Percentiles rank a stretch among this genome's conserved stretches.
These are phyloP conservation scores for Decapterus maruadsi DNA, from an alignment of 2,797 vertebrate species.

Conservation along the genomic window DNA sequence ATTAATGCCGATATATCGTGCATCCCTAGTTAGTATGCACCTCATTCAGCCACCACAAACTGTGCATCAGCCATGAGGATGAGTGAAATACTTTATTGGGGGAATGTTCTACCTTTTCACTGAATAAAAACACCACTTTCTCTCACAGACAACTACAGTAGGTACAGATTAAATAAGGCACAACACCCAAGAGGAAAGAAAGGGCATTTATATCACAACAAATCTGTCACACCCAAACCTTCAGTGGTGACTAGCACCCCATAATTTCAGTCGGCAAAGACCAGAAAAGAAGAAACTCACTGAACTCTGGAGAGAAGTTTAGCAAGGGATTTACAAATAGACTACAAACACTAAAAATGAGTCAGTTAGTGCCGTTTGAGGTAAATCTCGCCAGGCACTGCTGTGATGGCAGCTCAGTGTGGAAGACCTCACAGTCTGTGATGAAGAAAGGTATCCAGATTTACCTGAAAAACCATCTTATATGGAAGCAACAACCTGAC, in stretches of 20 bases:
- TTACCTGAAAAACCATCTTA: slow-evolving; percentile 21
- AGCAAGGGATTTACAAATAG: slow-evolving; percentile 25
- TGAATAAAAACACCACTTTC: slow-evolving; percentile 85
- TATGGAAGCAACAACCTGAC: slow-evolving; percentile 4
- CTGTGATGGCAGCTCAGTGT: background rate
- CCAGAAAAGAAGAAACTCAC: background rate
- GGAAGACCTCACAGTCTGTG: slow-evolving; percentile 19
- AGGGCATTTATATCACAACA: slow-evolving; percentile 72
- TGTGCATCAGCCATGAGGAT: slow-evolving; percentile 54
- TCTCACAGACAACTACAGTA: slow-evolving; percentile 58
- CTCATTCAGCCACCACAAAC: slow-evolving; percentile 54
- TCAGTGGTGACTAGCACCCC: slow-evolving; percentile 11
- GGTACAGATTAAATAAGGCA: slow-evolving; percentile 90
- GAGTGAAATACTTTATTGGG: slow-evolving; percentile 86
- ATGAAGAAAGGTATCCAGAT: slow-evolving; percentile 22
- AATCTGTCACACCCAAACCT: slow-evolving; percentile 40
- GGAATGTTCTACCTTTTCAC: slow-evolving; percentile 84
- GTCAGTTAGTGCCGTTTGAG: background rate
- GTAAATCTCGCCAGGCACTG: background rate
- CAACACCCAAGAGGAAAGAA: slow-evolving; percentile 84
- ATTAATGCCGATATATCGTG: too few species aligned
- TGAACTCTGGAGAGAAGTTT: slow-evolving; percentile 25
- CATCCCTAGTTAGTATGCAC: slow-evolving; percentile 52
- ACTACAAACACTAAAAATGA: slow-evolving; percentile 12
- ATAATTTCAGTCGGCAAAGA: slow-evolving; percentile 17